Base-by-base conservation (phyloP, 1,140 invertebrate genomes). In the Drosophila nigromelanica region DNA sequence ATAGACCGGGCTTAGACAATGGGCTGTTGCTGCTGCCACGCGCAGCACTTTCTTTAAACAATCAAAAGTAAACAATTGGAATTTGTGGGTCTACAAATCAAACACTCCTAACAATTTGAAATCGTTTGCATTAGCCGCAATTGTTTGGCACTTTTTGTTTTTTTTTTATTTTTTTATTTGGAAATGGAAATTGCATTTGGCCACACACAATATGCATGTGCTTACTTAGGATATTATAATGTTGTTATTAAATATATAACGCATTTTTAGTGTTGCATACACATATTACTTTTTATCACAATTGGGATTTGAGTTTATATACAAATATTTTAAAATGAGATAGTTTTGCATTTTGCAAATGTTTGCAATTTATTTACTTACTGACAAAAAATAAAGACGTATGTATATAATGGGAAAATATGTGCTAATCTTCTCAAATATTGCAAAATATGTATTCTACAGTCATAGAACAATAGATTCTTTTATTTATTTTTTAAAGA, bases 41-140 rank as follows among this genome's bases (percentile, higher is more conserved):
- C 59, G 21, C 21, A 39, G 33, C 47, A 64, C 81, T 80, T 80
- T 74, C 68, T 75, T 86, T 76, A 15, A 70, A 51, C 58, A 73
- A 75, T 75, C 61, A 43, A 64, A 61, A 50, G 47, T 63, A 40
- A 80, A 87, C 83, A 81, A 86, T 85, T 62, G 81, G 48, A 79
- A 56, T 70, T 47, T 61, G 58, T 71, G 81, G 55, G 54, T 63
- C 81, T 78, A 76, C 82, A 86, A 86, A 87, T 86, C 78, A 82
- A 81, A 87, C 56, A 48, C 78, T 78, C 79, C 45, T 68, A 81
- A 78, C 78, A 86, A 81, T 82, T 56, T 66, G 75, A 76, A 78
- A 87, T 87, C 67, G 78, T 48, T 82, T 71, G 72, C 75, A 86
- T 86, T 87, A 86, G 72, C 60, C 62, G 43, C 82, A 76, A 86